phyloP scores from a whole-genome alignment of 2,888 invertebrate genomes.

The Chloroclystis v-ata region DNA sequence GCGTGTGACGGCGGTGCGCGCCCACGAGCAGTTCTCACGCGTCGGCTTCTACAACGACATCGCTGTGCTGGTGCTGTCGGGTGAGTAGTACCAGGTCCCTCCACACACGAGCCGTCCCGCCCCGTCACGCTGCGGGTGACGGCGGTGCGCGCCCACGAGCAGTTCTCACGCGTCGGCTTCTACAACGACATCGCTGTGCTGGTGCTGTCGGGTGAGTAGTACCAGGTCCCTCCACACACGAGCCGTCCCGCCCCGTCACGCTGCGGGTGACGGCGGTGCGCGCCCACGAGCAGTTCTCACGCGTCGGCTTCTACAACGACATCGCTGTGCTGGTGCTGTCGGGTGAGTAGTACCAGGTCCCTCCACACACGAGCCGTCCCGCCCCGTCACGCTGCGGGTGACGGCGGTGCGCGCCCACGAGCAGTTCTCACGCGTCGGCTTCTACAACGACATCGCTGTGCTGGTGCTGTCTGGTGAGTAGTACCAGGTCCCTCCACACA shows the following conservation, averaged over 20 bases:
- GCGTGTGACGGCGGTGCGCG: constrained; percentile 85
- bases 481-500: too few relatives aligned
- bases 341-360: too few relatives aligned
- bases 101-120: constrained; percentile 90
- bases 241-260: constrained; percentile 90
- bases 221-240: too few relatives aligned
- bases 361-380: constrained; percentile 91
- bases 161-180: constrained; percentile 93
- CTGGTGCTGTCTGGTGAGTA: constrained; percentile 77
- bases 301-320: constrained; percentile 96
- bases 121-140: constrained; percentile 88
- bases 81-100: too few relatives aligned
- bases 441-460: constrained; percentile 96
- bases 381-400: constrained; percentile 88
- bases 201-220: constrained; percentile 70
- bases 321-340: constrained; percentile 89
- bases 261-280: constrained; percentile 86
- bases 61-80: constrained; percentile 85
- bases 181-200: constrained; percentile 96
- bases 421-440: constrained; percentile 92
- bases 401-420: constrained; percentile 89
- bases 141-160: constrained; percentile 88
- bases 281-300: constrained; percentile 90
- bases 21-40: constrained; percentile 90
- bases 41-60: constrained; percentile 97